Base-by-base conservation (phyloP, 1,140 invertebrate species). In the Meloidogyne exigua region DNA sequence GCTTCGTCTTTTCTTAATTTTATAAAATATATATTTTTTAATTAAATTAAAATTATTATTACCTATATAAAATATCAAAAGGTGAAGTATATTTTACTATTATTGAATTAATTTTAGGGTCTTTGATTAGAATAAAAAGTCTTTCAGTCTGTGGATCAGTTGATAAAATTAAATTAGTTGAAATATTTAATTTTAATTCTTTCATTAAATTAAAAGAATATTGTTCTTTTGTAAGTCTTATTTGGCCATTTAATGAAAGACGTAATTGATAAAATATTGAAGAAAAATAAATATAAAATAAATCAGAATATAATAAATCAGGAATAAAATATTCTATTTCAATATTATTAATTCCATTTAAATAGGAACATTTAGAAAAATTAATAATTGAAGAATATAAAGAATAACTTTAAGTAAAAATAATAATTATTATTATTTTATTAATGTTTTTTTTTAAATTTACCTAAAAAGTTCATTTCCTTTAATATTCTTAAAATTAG, bases 61-160 rank as follows among this genome's bases (percentile, higher is more conserved):
- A 68, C 74, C 74, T 75, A 39, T 28, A 75, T 21, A 75, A 39
- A 23, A 75, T n/a, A 69, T 75, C 74, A 64, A 75, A 75, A 21
- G 74, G 66, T n/a, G 69, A 75, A 18, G 71, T 75, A 36, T 36
- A 68, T 25, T 42, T n/a, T 25, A 64, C 28, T 9, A 42, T 32
- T 32, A 32, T 25, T 18, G 28, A 42, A 26, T 66, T 65, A 13
- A 57, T 15, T 63, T 57, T 65, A 15, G 10, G 23, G 12, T 62
- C 3, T 36, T 44, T 25, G 18, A 21, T 26, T 13, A 75, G 15
- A 21, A 64, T 64, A 39, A 70, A 75, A 49, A 75, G 32, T 18
- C 70, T 65, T 32, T 75, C 75, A 18, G 44, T 49, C n/a, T 75
- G 74, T 21, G 65, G 36, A 64, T 75, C 74, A 18, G n/a, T 32